These are phyloP conservation scores for Geotrupes spiniger DNA, from an alignment of 2,888 invertebrate genomes.

Conservation along the genomic window DNA sequence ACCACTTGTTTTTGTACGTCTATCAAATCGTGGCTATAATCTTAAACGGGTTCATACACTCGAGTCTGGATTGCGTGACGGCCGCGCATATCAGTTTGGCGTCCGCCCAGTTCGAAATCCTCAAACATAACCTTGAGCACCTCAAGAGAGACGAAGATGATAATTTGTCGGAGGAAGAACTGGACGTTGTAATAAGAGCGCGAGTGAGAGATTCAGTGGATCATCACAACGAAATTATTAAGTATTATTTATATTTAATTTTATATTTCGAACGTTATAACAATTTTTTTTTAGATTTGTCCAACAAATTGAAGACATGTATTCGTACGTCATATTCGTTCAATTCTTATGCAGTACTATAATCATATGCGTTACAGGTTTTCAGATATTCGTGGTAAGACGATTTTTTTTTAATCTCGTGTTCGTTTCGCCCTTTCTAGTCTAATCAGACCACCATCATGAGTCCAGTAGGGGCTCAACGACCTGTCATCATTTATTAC, in stretches of 20 bases:
- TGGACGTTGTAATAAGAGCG: slow-evolving; percentile 18
- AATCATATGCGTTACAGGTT: slow-evolving; percentile 31
- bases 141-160: slow-evolving; percentile 17
- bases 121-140: slow-evolving; percentile 29
- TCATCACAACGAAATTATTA: slow-evolving; percentile 28
- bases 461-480: too few species aligned
- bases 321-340: slow-evolving; percentile 29
- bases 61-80: slow-evolving; percentile 28
- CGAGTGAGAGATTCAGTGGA: slow-evolving; percentile 22
- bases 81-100: slow-evolving; percentile 28
- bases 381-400: slow-evolving; percentile 31
- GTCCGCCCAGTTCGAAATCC: slow-evolving; percentile 28
- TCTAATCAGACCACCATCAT: too few species aligned
- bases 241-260: slow-evolving; percentile 14
- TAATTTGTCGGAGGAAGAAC: slow-evolving; percentile 11
- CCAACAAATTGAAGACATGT: slow-evolving; percentile 27
- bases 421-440: background rate
- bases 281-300: slow-evolving; percentile 26
- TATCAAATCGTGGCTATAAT: slow-evolving; percentile 28
- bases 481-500: too few species aligned
- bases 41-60: slow-evolving; percentile 29
- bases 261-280: background rate
- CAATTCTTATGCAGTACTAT: slow-evolving; percentile 31
- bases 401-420: background rate
- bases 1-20: slow-evolving; percentile 22